Evolutionary conservation across 2,888 invertebrate genomes (phyloP).

Genomic region (Polyommatus icarus): DNA sequence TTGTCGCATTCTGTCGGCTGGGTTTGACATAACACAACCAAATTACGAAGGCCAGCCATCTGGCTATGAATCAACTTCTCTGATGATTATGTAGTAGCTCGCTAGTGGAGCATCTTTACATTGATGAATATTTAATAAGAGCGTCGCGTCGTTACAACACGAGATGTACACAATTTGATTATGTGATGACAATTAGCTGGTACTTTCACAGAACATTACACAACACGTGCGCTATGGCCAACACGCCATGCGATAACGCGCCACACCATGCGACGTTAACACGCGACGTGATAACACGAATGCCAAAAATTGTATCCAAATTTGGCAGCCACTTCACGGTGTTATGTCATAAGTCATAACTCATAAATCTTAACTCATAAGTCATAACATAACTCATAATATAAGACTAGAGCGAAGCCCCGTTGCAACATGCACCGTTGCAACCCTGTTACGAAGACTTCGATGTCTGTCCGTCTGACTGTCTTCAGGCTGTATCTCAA

Average conservation of each 20-base stretch:
- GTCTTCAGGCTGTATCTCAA: too few relatives aligned
- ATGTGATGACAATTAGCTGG: constrained; percentile 1
- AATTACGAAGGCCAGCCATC: too few relatives aligned
- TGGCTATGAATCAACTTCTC: not conserved
- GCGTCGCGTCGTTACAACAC: not conserved
- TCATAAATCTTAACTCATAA: too few relatives aligned
- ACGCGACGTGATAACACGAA: not conserved
- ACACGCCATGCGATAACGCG: constrained; percentile 1
- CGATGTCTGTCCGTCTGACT: too few relatives aligned
- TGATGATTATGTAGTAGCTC: not conserved
- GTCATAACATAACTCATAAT: too few relatives aligned
- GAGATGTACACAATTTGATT: not conserved
- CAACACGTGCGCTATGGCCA: constrained; percentile 7
- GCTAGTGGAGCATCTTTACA: not conserved
- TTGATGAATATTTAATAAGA: constrained; percentile 1
- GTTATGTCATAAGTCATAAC: too few relatives aligned
- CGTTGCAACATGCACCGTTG: too few relatives aligned
- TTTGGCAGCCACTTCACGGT: not conserved
- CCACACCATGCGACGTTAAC: not conserved
- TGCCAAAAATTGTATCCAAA: not conserved
- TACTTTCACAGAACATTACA: constrained; percentile 22
- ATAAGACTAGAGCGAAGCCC: not conserved
- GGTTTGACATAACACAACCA: too few relatives aligned
- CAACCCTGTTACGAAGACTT: too few relatives aligned
- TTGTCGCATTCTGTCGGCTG: too few relatives aligned